A percentile compares a stretch with the other conserved stretches of the same genome.
phyloP scores from a whole-genome alignment of 1,140 invertebrate species.

The Monochamus saltuarius region DNA sequence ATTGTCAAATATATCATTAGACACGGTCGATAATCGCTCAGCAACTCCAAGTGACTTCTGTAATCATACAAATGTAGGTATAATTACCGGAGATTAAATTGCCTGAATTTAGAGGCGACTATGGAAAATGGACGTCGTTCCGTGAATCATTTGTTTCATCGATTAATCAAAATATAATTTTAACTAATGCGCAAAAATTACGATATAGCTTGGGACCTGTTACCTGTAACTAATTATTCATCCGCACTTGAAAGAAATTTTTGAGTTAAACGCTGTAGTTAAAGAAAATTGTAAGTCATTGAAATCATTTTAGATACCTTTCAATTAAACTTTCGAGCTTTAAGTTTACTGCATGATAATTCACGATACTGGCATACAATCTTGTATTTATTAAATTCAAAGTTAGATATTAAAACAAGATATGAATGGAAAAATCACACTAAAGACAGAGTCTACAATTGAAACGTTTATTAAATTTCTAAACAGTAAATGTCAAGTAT shows the following conservation, averaged over 20 bases:
- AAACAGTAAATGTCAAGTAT: conserved; percentile 19
- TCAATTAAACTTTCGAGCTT: conserved; percentile 26
- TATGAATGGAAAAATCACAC: conserved; percentile 20
- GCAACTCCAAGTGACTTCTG: background rate
- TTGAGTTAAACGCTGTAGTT: conserved; percentile 23
- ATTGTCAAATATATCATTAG: too few relatives aligned
- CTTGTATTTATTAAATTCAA: conserved; percentile 19
- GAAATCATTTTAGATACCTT: conserved; percentile 25
- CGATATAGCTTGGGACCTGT: conserved; percentile 29
- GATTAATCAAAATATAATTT: conserved; percentile 18
- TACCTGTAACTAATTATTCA: conserved; percentile 33
- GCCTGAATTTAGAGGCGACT: conserved; percentile 21
- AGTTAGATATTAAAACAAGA: conserved; percentile 17
- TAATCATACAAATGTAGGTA: background rate
- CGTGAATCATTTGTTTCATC: conserved; percentile 21
- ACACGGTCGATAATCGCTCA: background rate
- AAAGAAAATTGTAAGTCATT: conserved; percentile 31
- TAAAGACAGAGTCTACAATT: conserved; percentile 15
- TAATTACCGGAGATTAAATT: conserved; percentile 16
- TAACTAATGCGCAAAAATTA: conserved; percentile 33
- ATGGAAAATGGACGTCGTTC: conserved; percentile 23
- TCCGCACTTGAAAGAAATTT: conserved; percentile 27
- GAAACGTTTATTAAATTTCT: conserved; percentile 12
- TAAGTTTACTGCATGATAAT: conserved; percentile 32
- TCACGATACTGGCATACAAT: conserved; percentile 41